Evolutionary conservation across 1,140 invertebrate species (phyloP).

Genomic region (Lordiphosa stackelbergi): DNA sequence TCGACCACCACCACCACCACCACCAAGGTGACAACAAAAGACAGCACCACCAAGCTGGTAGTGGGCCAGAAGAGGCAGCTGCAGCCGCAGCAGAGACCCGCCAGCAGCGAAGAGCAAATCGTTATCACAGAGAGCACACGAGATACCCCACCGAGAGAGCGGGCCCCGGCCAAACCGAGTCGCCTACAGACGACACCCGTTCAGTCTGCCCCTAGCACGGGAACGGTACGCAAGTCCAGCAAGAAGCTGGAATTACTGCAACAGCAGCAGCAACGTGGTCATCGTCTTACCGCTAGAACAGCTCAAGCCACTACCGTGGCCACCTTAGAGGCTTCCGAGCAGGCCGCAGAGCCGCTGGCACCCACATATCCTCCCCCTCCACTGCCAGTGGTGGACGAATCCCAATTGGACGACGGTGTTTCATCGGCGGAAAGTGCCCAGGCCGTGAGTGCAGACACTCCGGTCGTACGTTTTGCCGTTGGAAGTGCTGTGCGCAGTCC

Average conservation of each 20-base stretch:
- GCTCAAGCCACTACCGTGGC: constrained; percentile 41
- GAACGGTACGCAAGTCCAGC: constrained; percentile 40
- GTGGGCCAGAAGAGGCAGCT: constrained; percentile 50
- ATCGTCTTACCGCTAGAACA: constrained; percentile 32
- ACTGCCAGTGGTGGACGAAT: constrained; percentile 38
- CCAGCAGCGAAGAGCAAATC: constrained; percentile 49
- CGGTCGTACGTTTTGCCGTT: constrained; percentile 63
- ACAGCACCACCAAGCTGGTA: constrained; percentile 61
- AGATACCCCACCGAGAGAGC: constrained; percentile 69
- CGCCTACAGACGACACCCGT: constrained; percentile 23
- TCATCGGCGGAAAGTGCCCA: constrained; percentile 67
- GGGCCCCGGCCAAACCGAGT: constrained; percentile 71
- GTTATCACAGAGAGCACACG: constrained; percentile 72
- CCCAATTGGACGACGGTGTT: constrained; percentile 41
- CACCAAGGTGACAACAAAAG: constrained; percentile 44
- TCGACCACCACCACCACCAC: constrained; percentile 21
- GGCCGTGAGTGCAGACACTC: constrained; percentile 6
- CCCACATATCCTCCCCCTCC: constrained; percentile 21
- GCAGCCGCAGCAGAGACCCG: constrained; percentile 11
- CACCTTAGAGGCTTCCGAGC: constrained; percentile 18
- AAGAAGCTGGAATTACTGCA: constrained; percentile 58
- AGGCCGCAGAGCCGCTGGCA: constrained; percentile 34
- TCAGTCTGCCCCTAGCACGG: constrained; percentile 46
- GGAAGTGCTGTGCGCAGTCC: constrained; percentile 64
- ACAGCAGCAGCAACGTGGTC: constrained; percentile 61